Conservation (phyloP, 2,888 invertebrate species). For the Drosophila sordidula region DNA sequence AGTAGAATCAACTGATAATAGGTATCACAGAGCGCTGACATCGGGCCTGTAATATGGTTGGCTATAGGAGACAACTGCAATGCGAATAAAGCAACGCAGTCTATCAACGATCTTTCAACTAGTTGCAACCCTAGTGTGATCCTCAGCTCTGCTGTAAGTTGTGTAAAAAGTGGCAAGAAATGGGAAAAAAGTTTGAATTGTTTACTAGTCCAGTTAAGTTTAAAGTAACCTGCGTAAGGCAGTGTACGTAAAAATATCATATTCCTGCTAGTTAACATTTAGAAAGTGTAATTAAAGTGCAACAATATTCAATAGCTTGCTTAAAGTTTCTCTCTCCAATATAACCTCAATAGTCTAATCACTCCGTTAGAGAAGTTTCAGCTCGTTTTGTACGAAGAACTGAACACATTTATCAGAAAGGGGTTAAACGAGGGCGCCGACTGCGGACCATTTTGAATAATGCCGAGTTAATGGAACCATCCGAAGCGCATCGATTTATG, state of each 20-base stretch:
- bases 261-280: no score
- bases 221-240: no score
- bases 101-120: slow-evolving; percentile 2
- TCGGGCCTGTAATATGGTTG: slow-evolving; percentile 16
- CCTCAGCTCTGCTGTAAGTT: slow-evolving; percentile 43
- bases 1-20: slow-evolving; percentile 57
- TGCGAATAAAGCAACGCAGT: slow-evolving; percentile 5
- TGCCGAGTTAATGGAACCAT: slow-evolving; percentile 23
- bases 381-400: slow-evolving; percentile 32
- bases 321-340: no score
- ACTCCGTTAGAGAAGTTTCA: slow-evolving; percentile 34
- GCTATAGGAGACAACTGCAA: slow-evolving; percentile 27
- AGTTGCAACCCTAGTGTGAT: slow-evolving; percentile 30
- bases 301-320: no score
- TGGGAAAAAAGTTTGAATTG: no score
- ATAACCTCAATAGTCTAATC: slow-evolving; percentile 20
- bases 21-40: slow-evolving; percentile 6
- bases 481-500: slow-evolving; percentile 5
- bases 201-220: no score
- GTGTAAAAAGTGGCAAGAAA: no score
- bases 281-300: no score
- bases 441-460: slow-evolving; percentile 42
- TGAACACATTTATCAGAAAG: slow-evolving; percentile 19
- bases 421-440: slow-evolving; percentile 21
- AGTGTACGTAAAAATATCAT: no score